phyloP scores from a whole-genome alignment of 2,797 vertebrate species.

The Alosa sapidissima region DNA sequence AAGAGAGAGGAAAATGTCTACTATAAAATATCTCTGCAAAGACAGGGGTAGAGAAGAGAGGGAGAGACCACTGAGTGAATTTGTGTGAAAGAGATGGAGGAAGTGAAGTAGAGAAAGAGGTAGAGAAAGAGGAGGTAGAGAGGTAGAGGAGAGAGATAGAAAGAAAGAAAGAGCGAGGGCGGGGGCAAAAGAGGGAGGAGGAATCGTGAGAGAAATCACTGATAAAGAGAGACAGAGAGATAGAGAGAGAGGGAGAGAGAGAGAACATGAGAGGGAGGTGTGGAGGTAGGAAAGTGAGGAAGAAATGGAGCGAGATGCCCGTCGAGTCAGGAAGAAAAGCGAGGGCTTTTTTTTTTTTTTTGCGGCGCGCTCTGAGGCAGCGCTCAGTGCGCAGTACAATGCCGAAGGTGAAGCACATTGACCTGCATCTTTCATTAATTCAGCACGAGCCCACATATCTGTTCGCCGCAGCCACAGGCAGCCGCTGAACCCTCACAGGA shows the following conservation, averaged over 20 bases:
- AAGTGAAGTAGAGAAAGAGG: not conserved
- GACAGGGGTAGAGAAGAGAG: not conserved
- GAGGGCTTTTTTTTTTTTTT: not conserved
- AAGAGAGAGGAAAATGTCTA: not conserved
- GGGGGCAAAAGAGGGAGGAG: not conserved
- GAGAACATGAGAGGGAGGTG: not conserved
- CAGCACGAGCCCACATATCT: constrained; percentile 44
- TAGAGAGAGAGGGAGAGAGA: not conserved
- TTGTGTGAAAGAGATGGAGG: not conserved
- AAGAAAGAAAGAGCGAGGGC: no score
- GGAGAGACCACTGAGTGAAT: not conserved
- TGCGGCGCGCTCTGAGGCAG: not conserved
- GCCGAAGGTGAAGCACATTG: constrained; percentile 47
- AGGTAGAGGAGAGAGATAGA: not conserved
- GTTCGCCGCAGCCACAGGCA: constrained; percentile 25
- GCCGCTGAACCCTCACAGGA: not conserved
- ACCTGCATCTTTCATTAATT: constrained; percentile 40
- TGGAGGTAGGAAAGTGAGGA: not conserved
- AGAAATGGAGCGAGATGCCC: not conserved
- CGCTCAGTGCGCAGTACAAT: constrained; percentile 31
- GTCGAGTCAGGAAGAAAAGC: not conserved
- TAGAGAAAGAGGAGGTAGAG: not conserved
- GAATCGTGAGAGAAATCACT: not conserved
- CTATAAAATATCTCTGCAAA: no score
- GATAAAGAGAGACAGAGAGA: not conserved